Base-by-base conservation (phyloP, 2,888 invertebrate species). In the Acanthopleura granulata region DNA sequence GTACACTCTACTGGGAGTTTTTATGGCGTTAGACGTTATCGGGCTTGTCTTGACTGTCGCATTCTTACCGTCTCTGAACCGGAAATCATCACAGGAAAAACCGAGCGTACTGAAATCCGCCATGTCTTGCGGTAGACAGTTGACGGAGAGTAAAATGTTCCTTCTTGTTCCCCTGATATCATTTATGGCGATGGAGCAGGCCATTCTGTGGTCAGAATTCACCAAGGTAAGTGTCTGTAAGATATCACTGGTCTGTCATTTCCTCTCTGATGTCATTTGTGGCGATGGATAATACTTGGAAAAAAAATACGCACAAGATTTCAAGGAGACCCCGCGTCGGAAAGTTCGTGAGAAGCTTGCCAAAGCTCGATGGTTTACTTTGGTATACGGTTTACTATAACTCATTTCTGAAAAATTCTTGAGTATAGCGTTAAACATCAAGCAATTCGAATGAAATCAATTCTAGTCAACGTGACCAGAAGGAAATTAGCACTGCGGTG, bases 111-210 rank as follows among this genome's bases (percentile, higher is more conserved):
- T 78, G 25, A 72, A 79, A 27, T 82, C 83, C 12, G 50, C 82
- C 3, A 74, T 76, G 0, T 79, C 84, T 0, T 87, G 84, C 76
- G 80, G 84, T 62, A 78, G 71, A 15, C 80, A 80, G 12, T 76
- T 85, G 16, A 49, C 74, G 49, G 81, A 84, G 29, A 72, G 80
- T 0, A 80, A 85, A 25, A 80, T 89, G 72, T 76, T 84, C 11
- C 77, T 88, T 62, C 82, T 89, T 27, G 82, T 86, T 3, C 89
- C 89, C 1, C 79, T 89, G 27, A 85, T 88, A 9, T 77, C 86
- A 76, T 86, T 85, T 74, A 84, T 85, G 75, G 86, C 88, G 3
- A 82, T 88, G 79, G 84, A 87, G 74, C 87, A 88, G 62, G 88
- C 85, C 0, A 84, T 89, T 40, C 76, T 89, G 62, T 82, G 86